Percentiles rank a stretch among this genome's conserved stretches.
These are phyloP conservation scores for Plodia interpunctella DNA, from an alignment of 1,140 invertebrate genomes.

Conservation along the genomic window DNA sequence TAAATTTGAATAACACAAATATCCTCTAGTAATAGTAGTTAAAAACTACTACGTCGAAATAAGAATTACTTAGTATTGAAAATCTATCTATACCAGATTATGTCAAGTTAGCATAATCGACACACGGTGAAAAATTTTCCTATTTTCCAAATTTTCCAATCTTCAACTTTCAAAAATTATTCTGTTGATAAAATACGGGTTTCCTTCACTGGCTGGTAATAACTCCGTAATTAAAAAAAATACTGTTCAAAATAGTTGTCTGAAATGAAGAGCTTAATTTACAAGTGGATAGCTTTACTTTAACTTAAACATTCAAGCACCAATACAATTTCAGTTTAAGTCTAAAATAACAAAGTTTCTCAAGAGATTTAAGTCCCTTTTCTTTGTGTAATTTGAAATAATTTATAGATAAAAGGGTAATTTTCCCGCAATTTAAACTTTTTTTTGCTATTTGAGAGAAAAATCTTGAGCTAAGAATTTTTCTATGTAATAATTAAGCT, in stretches of 20 bases:
- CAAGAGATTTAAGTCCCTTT: neutral
- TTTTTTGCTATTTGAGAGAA: neutral
- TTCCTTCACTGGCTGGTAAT: too few species aligned
- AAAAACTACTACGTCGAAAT: too few species aligned
- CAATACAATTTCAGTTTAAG: neutral
- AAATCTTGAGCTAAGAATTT: neutral
- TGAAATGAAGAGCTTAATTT: neutral
- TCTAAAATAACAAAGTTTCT: conserved; percentile 5
- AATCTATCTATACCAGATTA: too few species aligned
- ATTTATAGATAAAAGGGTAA: neutral
- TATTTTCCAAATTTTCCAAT: too few species aligned
- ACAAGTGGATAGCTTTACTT: neutral
- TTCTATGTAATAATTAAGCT: neutral
- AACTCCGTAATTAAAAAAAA: too few species aligned
- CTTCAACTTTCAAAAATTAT: neutral
- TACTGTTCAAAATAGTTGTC: too few species aligned
- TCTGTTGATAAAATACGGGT: neutral
- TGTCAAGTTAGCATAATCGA: too few species aligned
- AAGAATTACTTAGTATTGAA: too few species aligned
- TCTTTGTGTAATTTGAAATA: conserved; percentile 2
- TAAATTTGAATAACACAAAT: too few species aligned
- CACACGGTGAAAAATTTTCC: too few species aligned
- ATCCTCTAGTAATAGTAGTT: too few species aligned
- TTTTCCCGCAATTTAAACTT: neutral
- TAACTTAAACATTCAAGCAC: neutral